phyloP scores from a whole-genome alignment of 1,140 invertebrate genomes.

The Drosophila insularis region DNA sequence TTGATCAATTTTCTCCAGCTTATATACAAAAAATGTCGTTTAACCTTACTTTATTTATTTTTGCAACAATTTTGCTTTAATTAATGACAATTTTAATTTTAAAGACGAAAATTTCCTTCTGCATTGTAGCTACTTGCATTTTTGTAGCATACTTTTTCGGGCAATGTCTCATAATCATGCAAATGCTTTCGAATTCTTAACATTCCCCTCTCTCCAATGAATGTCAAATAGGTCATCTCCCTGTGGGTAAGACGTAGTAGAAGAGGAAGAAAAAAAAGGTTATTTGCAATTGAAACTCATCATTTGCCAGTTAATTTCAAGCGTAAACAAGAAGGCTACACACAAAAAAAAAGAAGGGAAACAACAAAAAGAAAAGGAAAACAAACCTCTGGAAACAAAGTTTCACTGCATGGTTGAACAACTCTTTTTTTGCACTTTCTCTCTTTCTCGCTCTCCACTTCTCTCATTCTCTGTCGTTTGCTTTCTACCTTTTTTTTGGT shows the following conservation, averaged over 20 bases:
- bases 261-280: not conserved
- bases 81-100: too few relatives aligned
- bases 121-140: too few relatives aligned
- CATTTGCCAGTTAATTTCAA: conserved; percentile 73
- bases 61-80: too few relatives aligned
- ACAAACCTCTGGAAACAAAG: conserved; percentile 40
- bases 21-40: too few relatives aligned
- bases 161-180: too few relatives aligned
- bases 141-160: too few relatives aligned
- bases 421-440: not conserved
- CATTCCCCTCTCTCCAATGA: not conserved
- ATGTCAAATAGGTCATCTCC: not conserved
- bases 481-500: conserved; percentile 47
- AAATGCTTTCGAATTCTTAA: too few relatives aligned
- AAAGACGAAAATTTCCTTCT: too few relatives aligned
- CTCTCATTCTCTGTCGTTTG: conserved; percentile 7
- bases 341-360: not conserved
- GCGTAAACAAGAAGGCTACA: conserved; percentile 49
- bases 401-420: conserved; percentile 48
- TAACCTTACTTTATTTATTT: too few relatives aligned
- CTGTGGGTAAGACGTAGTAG: too few relatives aligned
- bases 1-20: too few relatives aligned
- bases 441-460: not conserved
- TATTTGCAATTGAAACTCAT: conserved; percentile 51
- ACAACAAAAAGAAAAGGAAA: not conserved